Conservation (phyloP, 2,797 vertebrate genomes). For the Mico argentatus region DNA sequence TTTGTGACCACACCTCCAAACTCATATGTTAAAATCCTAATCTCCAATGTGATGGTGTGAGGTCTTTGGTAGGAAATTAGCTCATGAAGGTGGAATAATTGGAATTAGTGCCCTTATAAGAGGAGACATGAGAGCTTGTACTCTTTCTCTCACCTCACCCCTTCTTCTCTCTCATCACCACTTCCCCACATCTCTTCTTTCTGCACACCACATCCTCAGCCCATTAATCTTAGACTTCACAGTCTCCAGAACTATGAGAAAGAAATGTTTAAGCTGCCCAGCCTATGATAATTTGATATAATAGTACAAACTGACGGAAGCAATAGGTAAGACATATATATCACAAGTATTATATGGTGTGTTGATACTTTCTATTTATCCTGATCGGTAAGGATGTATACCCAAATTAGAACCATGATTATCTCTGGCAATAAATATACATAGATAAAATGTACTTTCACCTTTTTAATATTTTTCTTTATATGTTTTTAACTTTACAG, state of each 20-base stretch:
- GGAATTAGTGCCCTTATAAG: too few relatives aligned
- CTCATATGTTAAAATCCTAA: not conserved
- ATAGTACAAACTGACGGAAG: not conserved
- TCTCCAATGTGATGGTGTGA: not conserved
- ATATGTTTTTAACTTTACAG: not conserved
- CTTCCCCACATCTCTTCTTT: not conserved
- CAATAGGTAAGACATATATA: not conserved
- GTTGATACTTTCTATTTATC: not conserved
- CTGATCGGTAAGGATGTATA: not conserved
- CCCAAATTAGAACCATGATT: not conserved
- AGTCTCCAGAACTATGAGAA: not conserved
- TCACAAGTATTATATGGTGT: not conserved
- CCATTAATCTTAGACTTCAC: not conserved
- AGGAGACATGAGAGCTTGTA: too few relatives aligned
- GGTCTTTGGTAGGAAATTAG: not conserved
- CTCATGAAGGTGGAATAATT: not conserved
- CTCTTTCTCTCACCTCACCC: not conserved
- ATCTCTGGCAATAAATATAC: not conserved
- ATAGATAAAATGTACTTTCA: not conserved
- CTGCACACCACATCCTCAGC: not conserved
- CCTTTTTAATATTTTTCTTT: not conserved
- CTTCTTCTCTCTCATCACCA: not conserved
- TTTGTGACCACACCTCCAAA: not conserved
- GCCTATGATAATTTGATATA: not conserved
- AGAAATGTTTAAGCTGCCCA: not conserved